Base-by-base conservation (phyloP, 2,113 vertebrate species). In the Cathartes aura region DNA sequence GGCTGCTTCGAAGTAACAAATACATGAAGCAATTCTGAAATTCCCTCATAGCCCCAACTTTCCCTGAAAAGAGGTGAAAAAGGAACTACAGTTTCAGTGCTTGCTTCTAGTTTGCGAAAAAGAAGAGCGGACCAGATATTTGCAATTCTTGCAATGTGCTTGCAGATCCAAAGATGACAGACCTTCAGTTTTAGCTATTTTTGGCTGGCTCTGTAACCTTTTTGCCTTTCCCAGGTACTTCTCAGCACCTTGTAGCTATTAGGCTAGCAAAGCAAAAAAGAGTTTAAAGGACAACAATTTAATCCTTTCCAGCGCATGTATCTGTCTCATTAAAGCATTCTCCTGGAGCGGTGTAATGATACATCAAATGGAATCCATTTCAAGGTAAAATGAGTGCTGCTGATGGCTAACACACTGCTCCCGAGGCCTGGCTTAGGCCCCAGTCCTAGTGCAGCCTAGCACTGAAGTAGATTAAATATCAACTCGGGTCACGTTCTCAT, bases 401-500 rank as follows among this genome's bases (percentile, higher is more conserved):
- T 96, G 76, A 90, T 95, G 97, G 90, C 90, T 95, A 89, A 93
- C 89, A 93, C 90, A 67, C 95, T 88, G 96, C 94, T 97, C 94
- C 97, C 53, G 6, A 97, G 93, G 94, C 91, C 96, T 95, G 94
- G 92, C 96, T 95, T 93, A 95, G 91, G 75, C 97, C 85, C 94
- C 80, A 86, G 96, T 48, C 95, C 97, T 87, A 87, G 91, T 94
- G 96, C 97, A 97, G 97, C 96, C 97, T 96, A 97, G 97, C 98
- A 97, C 97, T 96, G 95, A 92, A 98, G 96, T 96, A 98, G 98
- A 98, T 98, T 98, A 98, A 98, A 98, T 98, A 98, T 98, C 98
- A 98, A 91, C 90, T 79, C 92, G 72, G 97, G 96, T 97, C 98
- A 98, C 93, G 62, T 97, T 97, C 97, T 98, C 98, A 96, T 97